Evolutionary conservation across 2,888 invertebrate genomes (phyloP), one percentile per base, ranked within the genome.

Genomic region (Coleophora flavipennella): DNA sequence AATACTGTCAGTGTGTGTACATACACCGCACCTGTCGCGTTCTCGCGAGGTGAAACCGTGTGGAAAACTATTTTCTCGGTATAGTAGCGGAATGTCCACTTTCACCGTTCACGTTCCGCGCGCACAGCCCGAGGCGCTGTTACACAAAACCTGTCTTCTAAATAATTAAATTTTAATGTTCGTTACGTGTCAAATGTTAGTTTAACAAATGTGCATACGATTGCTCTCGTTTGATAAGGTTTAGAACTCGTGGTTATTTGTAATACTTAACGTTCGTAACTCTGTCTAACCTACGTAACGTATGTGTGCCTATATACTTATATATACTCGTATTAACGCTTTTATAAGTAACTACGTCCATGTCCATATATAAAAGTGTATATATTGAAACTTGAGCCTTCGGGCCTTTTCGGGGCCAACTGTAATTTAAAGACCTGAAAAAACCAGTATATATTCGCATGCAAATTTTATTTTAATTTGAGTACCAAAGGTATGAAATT

Each of bases 31-130:
- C 78, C 71, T 74, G 79, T 78, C 75, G 71, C 70, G 57, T 66
- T 72, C 72, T 72, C 70, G 67, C 73, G 67, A 65, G 67, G 81
- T 73, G 83, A 80, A 81, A 83, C 76, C 70, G 68, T 67, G 66
- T 72, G 78, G 74, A 81, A 81, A 83, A 79, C 72, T 70, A 62
- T 77, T 81, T 83, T 77, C 81, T 76, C 61, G n/a, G n/a, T n/a
- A n/a, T n/a, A 53, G 72, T 72, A 77, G 59, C 76, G 70, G 72
- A 67, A 76, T 72, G 73, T 65, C 73, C 62, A 81, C 84, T 84
- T 84, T 84, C 84, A 77, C 83, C 72, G 59, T 44, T 74, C 73
- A 72, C 80, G 80, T 81, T 77, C 80, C 77, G 64, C 53, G 53
- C 52, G 8, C 51, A 36, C 34, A 37, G 40, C 43, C 43, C 50